Evolutionary conservation across 2,113 vertebrate species (phyloP), one percentile per base, ranked within the genome.

Genomic region (Telmatochromis bifrenatus): DNA sequence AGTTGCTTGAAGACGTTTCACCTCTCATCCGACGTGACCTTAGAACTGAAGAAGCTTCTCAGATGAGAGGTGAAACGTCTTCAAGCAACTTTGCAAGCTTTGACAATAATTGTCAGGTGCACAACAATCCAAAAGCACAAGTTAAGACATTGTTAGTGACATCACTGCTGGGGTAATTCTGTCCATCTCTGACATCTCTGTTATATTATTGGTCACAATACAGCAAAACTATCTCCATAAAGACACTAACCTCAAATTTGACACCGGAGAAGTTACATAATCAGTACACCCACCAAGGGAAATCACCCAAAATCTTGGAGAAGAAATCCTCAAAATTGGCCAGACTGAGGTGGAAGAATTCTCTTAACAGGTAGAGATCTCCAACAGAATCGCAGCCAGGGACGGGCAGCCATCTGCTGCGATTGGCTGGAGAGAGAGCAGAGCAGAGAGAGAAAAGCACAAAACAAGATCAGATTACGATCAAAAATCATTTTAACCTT

Each of bases 141-240:
- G 7, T 4, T n/a, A 23, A 0, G 33, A 13, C 62, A 0, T 37
- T 9, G n/a, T 23, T 39, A 21, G 33, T 68, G 7, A 68, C 11
- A 39, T 68, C 19, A 65, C 33, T 21, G 60, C 1, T n/a, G 4
- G 62, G 33, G 19, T 39, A 68, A 39, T 35, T 65, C 1, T 37
- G 60, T 2, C 33, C 58, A 19, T 0, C 0, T 37, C 62, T 68
- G 4, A 39, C 7, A 39, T 68, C 62, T 37, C 33, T 65, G 19
- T 9, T 68, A 1, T 21, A 68, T 39, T 21, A 21, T 8, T 68
- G 7, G 33, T 39, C 62, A 68, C 33, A 68, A 68, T 68, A 37
- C 60, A 68, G 62, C 19, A 8, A 68, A 68, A 21, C 33, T 39
- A 37, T 13, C 5, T 23, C 7, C 62, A 70, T 39, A 42, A 70